These are phyloP conservation scores for Thera britannica DNA, from an alignment of 2,888 invertebrate genomes.

Conservation along the genomic window DNA sequence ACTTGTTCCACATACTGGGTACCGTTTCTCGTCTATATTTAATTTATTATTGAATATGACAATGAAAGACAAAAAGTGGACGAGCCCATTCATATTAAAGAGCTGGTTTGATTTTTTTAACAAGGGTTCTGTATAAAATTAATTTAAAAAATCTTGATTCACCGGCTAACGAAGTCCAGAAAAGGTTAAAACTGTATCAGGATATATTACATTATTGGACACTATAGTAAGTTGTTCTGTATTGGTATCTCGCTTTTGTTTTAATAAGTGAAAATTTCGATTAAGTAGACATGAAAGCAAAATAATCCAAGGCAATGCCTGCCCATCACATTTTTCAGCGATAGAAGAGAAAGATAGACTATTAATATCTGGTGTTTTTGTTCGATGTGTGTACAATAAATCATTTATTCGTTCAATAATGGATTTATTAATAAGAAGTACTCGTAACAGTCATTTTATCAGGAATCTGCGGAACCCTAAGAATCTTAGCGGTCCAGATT, in stretches of 20 bases:
- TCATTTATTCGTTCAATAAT: not conserved
- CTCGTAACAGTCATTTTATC: constrained; percentile 1
- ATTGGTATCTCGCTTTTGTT: too few species aligned
- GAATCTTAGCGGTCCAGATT: constrained; percentile 67
- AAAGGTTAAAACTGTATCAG: too few species aligned
- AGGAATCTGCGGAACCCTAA: constrained; percentile 42
- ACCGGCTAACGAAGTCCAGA: too few species aligned
- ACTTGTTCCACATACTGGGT: constrained; percentile 55
- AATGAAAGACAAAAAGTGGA: constrained; percentile 65
- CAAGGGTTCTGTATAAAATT: constrained; percentile 37
- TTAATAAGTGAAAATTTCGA: too few species aligned
- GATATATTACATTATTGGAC: too few species aligned
- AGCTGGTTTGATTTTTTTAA: not conserved
- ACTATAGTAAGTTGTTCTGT: too few species aligned
- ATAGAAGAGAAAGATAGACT: too few species aligned
- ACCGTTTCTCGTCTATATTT: constrained; percentile 60
- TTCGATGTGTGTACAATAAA: too few species aligned
- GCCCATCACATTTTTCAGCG: too few species aligned
- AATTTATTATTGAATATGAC: constrained; percentile 69
- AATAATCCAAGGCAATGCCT: too few species aligned
- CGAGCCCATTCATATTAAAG: constrained; percentile 55
- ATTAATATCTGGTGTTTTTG: too few species aligned
- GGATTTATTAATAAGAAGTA: not conserved
- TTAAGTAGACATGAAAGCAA: too few species aligned
- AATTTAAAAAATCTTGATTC: not conserved